phyloP scores from a whole-genome alignment of 1,140 invertebrate genomes.

The Drosophila santomea region DNA sequence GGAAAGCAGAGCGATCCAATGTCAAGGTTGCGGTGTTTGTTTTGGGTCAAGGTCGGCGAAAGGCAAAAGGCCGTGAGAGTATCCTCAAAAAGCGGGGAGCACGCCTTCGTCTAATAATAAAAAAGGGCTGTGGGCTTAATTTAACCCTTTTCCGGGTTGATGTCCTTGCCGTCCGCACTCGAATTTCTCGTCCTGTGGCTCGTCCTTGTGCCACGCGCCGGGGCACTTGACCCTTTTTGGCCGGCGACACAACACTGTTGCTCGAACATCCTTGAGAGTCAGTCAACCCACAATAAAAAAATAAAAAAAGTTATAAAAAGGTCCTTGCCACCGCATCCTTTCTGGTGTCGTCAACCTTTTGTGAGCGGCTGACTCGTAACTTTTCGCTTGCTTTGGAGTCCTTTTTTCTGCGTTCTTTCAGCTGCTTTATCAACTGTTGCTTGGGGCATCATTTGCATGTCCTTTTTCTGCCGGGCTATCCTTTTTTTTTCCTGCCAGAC shows the following conservation, averaged over 20 bases:
- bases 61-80: conserved; percentile 19
- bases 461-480: conserved; percentile 26
- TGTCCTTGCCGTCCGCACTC: conserved; percentile 12
- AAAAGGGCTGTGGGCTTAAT: conserved; percentile 75
- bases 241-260: conserved; percentile 31
- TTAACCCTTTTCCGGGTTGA: conserved; percentile 67
- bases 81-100: conserved; percentile 20
- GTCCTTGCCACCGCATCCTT: conserved; percentile 36
- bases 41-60: conserved; percentile 66
- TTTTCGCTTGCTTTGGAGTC: conserved; percentile 21
- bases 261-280: conserved; percentile 64
- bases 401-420: not conserved
- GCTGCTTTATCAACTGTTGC: conserved; percentile 36
- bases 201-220: conserved; percentile 53
- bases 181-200: conserved; percentile 2
- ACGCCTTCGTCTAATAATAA: conserved; percentile 40
- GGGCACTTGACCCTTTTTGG: conserved; percentile 75
- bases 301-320: conserved; percentile 14
- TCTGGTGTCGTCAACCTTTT: conserved; percentile 50
- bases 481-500: conserved; percentile 38
- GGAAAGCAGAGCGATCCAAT: conserved; percentile 29
- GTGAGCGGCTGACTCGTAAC: conserved; percentile 40
- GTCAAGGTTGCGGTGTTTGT: conserved; percentile 21
- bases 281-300: conserved; percentile 38
- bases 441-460: conserved; percentile 51